A percentile compares a stretch with the other conserved stretches of the same genome.
Conservation (phyloP, 2,113 vertebrate species). For the Semicossyphus pulcher region DNA sequence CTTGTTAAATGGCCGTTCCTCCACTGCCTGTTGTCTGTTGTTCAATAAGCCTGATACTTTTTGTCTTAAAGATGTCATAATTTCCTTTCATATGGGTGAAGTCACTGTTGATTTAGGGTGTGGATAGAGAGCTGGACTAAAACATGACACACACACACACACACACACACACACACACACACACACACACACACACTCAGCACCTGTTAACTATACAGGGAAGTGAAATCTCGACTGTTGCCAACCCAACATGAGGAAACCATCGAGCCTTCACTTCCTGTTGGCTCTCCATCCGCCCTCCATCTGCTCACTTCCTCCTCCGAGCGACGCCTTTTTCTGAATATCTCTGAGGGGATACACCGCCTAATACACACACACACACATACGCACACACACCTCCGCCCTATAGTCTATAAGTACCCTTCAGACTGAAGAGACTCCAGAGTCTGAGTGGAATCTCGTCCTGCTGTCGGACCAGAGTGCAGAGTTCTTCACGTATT, state of each 20-base stretch:
- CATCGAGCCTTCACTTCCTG: slow-evolving; percentile 68
- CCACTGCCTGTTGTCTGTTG: too few species aligned
- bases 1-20: too few species aligned
- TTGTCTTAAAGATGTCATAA: too few species aligned
- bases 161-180: neutral
- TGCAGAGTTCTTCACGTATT: neutral
- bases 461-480: neutral
- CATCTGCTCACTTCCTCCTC: slow-evolving; percentile 68
- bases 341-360: slow-evolving; percentile 2
- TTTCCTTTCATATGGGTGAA: neutral
- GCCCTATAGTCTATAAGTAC: neutral
- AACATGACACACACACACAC: neutral
- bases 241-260: slow-evolving; percentile 72
- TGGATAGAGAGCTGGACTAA: neutral
- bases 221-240: slow-evolving; percentile 58
- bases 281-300: slow-evolving; percentile 56
- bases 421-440: neutral
- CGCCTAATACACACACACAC: neutral
- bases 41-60: too few species aligned
- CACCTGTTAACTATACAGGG: slow-evolving; percentile 53
- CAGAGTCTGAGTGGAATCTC: neutral
- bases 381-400: neutral
- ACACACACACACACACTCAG: slow-evolving; percentile 5
- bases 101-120: neutral
- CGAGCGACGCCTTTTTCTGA: slow-evolving; percentile 21